phyloP scores from a whole-genome alignment of 2,888 invertebrate genomes.

The Julus scanicus region DNA sequence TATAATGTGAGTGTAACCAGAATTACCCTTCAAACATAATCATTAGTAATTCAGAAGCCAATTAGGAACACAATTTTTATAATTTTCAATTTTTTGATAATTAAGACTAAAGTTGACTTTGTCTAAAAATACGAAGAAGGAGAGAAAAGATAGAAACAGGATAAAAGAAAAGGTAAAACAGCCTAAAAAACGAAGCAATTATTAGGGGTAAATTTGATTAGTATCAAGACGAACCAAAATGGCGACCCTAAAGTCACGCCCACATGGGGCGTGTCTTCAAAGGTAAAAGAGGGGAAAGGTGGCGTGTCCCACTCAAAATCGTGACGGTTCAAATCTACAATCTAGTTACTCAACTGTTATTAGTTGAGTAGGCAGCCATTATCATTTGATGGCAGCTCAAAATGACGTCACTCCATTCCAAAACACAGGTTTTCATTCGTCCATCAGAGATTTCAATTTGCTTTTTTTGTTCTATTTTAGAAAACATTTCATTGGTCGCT shows the following conservation, averaged over 20 bases:
- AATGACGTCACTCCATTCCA: slow-evolving; percentile 11
- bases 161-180: background rate
- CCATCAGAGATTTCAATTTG: background rate
- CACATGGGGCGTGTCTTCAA: slow-evolving; percentile 3
- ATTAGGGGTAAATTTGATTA: background rate
- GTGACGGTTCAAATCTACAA: background rate
- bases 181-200: background rate
- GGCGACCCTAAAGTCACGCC: background rate
- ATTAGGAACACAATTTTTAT: slow-evolving; percentile 7
- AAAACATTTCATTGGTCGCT: background rate
- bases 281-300: background rate
- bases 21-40: background rate
- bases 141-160: background rate
- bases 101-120: background rate
- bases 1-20: background rate
- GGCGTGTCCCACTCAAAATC: background rate
- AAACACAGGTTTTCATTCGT: background rate
- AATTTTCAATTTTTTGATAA: slow-evolving; percentile 14
- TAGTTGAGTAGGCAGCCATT: background rate
- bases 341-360: background rate
- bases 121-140: background rate
- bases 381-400: background rate
- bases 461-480: background rate
- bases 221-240: background rate
- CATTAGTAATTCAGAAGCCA: slow-evolving; percentile 3